Evolutionary conservation across 1,140 invertebrate genomes (phyloP), one percentile per base, ranked within the genome.

Genomic region (Steinernema khuongi): DNA sequence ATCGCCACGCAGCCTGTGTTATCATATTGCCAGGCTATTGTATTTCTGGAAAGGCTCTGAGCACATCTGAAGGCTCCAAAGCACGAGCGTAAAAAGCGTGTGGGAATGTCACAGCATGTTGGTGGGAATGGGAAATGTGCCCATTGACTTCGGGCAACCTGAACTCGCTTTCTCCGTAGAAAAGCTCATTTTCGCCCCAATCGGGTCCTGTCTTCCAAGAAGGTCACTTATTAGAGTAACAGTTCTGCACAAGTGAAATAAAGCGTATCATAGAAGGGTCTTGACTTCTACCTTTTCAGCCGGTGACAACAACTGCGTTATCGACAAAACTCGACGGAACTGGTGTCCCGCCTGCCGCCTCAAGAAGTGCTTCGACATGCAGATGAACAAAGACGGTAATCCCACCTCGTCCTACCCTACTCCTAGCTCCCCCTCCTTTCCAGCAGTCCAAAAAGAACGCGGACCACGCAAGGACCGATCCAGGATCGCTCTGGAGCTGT

Each of bases 271-370:
- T 60, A 22, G 19, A 60, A 60, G 2, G 50, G 36, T 11, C 7
- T 7, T n/a, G 7, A 41, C n/a, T 41, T 41, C 7, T n/a, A 7
- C 7, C n/a, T 41, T 60, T 74, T 31, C 71, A 90, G 90, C 90
- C 73, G 91, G 91, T 19, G 90, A 89, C 74, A 90, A 91, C 18
- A 87, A 87, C 28, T 94, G 92, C 81, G 85, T 90, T 0, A 88
- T 94, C 26, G 92, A 93, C 83, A 93, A 93, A 87, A 89, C 91
- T 0, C 85, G 92, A 78, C 85, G 92, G 77, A 93, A 94, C 85
- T 93, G 92, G 92, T 93, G 92, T 85, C 92, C 92, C 0, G 90
- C 89, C 80, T 94, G 92, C 82, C 87, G 92, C 68, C 86, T 93
- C 1, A 89, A 91, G 81, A 91, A 91, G 78, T 94, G 92, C 81